Evolutionary conservation across 2,113 vertebrate genomes (phyloP).

Genomic region (Microcebus jonahi): DNA sequence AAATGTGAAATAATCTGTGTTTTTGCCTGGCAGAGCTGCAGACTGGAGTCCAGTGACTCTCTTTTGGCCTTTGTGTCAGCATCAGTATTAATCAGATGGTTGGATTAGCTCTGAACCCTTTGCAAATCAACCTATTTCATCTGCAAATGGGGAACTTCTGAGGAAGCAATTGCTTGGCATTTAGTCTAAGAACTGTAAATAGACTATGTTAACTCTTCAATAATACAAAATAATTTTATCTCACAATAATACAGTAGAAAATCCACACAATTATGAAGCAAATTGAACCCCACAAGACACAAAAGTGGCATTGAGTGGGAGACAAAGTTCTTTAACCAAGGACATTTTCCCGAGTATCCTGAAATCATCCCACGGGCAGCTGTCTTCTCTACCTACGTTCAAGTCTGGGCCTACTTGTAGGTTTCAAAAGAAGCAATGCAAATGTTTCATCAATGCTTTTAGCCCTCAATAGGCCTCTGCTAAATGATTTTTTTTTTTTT

Average conservation of each 20-base stretch:
- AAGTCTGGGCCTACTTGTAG: background rate
- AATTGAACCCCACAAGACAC: background rate
- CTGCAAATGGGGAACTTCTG: constrained; percentile 2
- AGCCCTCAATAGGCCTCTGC: background rate
- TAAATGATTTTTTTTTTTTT: background rate
- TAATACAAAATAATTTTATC: constrained; percentile 19
- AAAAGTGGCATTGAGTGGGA: background rate
- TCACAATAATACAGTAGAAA: background rate
- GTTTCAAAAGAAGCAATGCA: background rate
- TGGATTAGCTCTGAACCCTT: background rate
- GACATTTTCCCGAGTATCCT: background rate
- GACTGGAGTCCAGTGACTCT: background rate
- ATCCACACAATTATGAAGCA: background rate
- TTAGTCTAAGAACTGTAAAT: constrained; percentile 30
- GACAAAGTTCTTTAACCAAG: background rate
- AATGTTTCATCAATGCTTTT: background rate
- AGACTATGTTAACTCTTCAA: constrained; percentile 41
- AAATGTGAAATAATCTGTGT: background rate
- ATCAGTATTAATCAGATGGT: background rate
- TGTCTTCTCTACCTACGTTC: background rate
- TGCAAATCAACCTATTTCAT: constrained; percentile 29
- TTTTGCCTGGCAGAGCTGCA: background rate
- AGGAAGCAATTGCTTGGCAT: constrained; percentile 32
- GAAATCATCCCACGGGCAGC: background rate
- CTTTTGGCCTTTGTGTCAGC: background rate